Evolutionary conservation across 2,113 vertebrate species (phyloP).

Genomic region (human (Homo sapiens)): DNA sequence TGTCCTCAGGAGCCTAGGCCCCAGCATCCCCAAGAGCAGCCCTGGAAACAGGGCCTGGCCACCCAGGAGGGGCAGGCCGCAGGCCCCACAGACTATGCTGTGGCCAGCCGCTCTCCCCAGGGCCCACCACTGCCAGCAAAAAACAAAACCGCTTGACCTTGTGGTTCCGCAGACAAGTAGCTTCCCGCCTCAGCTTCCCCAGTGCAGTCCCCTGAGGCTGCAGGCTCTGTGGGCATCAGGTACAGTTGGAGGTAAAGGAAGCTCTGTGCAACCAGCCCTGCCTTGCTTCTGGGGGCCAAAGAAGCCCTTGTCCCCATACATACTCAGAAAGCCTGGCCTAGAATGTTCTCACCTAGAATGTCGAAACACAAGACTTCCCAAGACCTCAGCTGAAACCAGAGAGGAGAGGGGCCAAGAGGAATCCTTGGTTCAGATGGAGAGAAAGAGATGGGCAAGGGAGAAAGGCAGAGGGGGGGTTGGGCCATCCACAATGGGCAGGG

Average conservation of each 20-base stretch:
- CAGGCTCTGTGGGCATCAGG: neutral
- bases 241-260: rapidly evolving
- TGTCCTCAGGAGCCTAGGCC: neutral
- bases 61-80: neutral
- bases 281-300: neutral
- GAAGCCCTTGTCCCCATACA: neutral
- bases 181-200: conserved; percentile 17
- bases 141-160: neutral
- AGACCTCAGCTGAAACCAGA: neutral
- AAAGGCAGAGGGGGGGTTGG: neutral
- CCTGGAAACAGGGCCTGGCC: neutral
- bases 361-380: neutral
- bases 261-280: neutral
- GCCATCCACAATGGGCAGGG: neutral
- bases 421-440: neutral
- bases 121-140: neutral
- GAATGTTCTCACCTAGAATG: neutral
- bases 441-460: neutral
- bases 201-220: neutral
- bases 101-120: neutral
- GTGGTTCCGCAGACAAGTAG: neutral
- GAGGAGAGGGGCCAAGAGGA: neutral
- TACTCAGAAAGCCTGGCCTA: neutral
- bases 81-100: neutral
- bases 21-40: neutral